These are phyloP conservation scores for Psephotus haematonotus DNA, from an alignment of 2,113 vertebrate genomes.

Conservation along the genomic window DNA sequence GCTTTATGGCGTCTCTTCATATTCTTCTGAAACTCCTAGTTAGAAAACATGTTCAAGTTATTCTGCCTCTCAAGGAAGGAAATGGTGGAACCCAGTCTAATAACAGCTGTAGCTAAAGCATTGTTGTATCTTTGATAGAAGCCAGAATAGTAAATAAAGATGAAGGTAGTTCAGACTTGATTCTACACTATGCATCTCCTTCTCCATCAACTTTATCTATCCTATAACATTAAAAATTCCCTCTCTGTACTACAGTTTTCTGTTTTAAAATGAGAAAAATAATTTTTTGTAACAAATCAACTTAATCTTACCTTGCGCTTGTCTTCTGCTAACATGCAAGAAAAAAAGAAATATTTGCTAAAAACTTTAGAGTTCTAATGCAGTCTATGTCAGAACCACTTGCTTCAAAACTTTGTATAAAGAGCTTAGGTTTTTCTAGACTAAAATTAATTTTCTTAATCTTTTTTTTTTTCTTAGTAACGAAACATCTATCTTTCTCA, in stretches of 20 bases:
- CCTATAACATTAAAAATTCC: background rate
- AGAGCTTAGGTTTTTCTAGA: background rate
- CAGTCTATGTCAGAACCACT: background rate
- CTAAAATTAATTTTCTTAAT: background rate
- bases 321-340: background rate
- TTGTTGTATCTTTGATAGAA: background rate
- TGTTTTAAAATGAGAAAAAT: background rate
- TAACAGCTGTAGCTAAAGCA: background rate
- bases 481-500: background rate
- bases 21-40: background rate
- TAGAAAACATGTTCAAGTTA: background rate
- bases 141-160: background rate
- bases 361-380: background rate
- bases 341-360: background rate
- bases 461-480: background rate
- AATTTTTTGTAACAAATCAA: background rate
- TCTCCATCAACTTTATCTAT: background rate
- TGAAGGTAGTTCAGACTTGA: background rate
- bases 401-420: background rate
- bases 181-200: background rate
- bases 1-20: background rate
- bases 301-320: background rate
- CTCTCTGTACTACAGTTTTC: background rate
- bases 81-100: background rate
- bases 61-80: background rate